phyloP scores from a whole-genome alignment of 2,888 invertebrate species.

The Phaedon cochleariae region DNA sequence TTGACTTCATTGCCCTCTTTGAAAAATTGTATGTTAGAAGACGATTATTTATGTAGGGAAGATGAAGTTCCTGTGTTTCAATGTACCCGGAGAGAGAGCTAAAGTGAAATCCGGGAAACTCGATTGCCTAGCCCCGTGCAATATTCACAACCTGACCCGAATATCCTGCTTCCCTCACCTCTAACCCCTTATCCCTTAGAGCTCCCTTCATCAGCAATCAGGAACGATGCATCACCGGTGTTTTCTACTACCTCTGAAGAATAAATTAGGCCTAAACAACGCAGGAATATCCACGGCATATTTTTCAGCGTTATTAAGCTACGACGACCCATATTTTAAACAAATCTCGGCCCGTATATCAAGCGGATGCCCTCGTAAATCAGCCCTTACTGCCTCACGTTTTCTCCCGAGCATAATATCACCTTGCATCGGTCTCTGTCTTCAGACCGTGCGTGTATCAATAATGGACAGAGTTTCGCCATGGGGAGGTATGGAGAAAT shows the following conservation, averaged over 20 bases:
- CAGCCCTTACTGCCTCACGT: constrained; percentile 25
- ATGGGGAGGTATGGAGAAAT: constrained; percentile 3
- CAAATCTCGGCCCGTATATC: constrained; percentile 40
- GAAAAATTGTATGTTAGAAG: too few relatives aligned
- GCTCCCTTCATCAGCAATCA: neutral
- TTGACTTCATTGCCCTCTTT: too few relatives aligned
- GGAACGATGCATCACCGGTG: constrained; percentile 1
- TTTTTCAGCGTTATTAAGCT: constrained; percentile 37
- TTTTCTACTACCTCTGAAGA: neutral
- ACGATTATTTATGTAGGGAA: too few relatives aligned
- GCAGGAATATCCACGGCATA: constrained; percentile 14
- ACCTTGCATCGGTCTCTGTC: constrained; percentile 40
- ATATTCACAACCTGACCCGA: too few relatives aligned
- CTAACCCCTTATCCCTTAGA: neutral
- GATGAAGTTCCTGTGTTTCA: neutral
- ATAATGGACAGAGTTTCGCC: constrained; percentile 8
- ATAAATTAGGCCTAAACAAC: constrained; percentile 28
- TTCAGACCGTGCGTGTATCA: constrained; percentile 4
- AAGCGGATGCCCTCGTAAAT: constrained; percentile 36
- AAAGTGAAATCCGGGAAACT: too few relatives aligned
- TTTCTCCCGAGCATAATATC: constrained; percentile 31
- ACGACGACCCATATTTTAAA: constrained; percentile 41
- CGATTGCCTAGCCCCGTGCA: too few relatives aligned
- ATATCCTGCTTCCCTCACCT: too few relatives aligned
- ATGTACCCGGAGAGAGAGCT: neutral